phyloP scores from a whole-genome alignment of 2,113 vertebrate genomes.

The Rissa tridactyla region DNA sequence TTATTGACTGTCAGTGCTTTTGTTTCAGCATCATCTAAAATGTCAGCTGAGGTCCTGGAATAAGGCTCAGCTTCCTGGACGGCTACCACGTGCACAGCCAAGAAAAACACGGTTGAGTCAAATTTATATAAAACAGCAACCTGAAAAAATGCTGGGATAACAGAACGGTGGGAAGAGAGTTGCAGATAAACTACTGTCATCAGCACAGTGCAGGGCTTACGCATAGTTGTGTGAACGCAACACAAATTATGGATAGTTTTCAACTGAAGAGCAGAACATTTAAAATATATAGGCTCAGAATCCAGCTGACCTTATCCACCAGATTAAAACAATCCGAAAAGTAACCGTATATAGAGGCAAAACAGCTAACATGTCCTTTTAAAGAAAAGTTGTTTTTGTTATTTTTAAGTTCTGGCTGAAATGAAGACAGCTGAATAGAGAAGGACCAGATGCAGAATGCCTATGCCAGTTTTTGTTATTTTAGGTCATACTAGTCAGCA shows the following conservation, averaged over 20 bases:
- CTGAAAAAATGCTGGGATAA: neutral
- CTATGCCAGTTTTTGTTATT: neutral
- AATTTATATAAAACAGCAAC: neutral
- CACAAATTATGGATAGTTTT: neutral
- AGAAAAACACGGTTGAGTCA: neutral
- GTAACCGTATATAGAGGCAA: neutral
- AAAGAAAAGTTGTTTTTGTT: neutral
- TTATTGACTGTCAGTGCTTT: neutral
- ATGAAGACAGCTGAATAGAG: neutral
- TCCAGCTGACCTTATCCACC: neutral
- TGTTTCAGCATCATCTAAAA: neutral
- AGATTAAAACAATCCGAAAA: neutral
- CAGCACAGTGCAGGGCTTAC: neutral
- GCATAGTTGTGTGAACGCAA: neutral
- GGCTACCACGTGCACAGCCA: neutral
- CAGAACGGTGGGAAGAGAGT: neutral
- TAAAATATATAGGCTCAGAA: neutral
- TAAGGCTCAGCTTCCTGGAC: neutral
- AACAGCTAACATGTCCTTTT: neutral
- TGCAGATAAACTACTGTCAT: neutral
- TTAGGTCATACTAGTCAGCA: neutral
- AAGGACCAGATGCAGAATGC: neutral
- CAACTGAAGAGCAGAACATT: neutral
- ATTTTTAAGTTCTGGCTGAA: neutral
- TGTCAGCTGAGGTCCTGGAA: neutral